phyloP scores from a whole-genome alignment of 1,140 invertebrate genomes.

The Asbolus verrucosus region DNA sequence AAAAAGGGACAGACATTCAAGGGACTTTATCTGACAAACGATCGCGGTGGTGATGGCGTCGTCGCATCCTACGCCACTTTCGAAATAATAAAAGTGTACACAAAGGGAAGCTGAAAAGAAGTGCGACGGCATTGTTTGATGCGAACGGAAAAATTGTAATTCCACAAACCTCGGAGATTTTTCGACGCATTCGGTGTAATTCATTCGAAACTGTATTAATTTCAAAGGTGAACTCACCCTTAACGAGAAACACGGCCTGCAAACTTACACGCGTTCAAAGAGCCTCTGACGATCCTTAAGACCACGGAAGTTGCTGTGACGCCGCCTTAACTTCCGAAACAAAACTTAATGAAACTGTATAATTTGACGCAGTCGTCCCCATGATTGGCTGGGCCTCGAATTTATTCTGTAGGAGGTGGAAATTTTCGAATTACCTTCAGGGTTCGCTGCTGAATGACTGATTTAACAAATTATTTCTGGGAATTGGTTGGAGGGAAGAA shows the following conservation, averaged over 20 bases:
- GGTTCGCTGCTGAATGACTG: slow-evolving; percentile 6
- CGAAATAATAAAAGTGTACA: slow-evolving; percentile 3
- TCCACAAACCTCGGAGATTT: slow-evolving; percentile 4
- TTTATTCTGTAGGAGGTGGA: slow-evolving; percentile 6
- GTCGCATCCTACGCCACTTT: not conserved
- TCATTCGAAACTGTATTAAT: too few species aligned
- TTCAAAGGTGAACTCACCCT: too few species aligned
- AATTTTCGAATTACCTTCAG: not conserved
- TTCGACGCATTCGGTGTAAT: not conserved
- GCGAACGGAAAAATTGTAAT: not conserved
- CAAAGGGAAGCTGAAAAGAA: not conserved
- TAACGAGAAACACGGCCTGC: too few species aligned
- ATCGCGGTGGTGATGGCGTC: too few species aligned
- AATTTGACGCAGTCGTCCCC: slow-evolving; percentile 19
- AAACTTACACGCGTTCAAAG: too few species aligned
- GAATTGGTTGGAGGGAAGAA: not conserved
- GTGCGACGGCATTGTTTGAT: not conserved
- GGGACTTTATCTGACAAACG: too few species aligned
- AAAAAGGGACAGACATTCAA: too few species aligned
- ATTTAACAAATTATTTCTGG: too few species aligned
- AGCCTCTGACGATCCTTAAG: slow-evolving; percentile 9
- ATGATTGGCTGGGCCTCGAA: slow-evolving; percentile 1
- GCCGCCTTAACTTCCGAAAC: not conserved
- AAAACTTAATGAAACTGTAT: too few species aligned
- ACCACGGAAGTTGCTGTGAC: slow-evolving; percentile 20